These are phyloP conservation scores for Hydrochoerus hydrochaeris DNA, from an alignment of 2,113 vertebrate genomes.

Conservation along the genomic window DNA sequence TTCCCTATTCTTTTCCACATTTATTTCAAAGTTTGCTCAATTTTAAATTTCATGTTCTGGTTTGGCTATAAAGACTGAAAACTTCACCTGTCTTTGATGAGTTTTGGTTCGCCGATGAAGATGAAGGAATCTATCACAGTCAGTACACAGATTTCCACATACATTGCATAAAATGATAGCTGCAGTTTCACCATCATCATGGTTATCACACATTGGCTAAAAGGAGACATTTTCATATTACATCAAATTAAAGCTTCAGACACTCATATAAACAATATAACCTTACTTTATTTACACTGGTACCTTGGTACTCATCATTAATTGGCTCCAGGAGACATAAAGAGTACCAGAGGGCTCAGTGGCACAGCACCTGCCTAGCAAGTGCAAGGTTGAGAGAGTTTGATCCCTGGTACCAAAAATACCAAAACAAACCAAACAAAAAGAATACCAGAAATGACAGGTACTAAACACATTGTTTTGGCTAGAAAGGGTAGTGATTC, in stretches of 20 bases:
- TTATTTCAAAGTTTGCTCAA: slow-evolving; percentile 12
- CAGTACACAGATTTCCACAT: slow-evolving; percentile 98
- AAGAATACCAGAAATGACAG: neutral
- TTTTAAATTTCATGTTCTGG: neutral
- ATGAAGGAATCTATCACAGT: slow-evolving; percentile 98
- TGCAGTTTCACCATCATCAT: slow-evolving; percentile 98
- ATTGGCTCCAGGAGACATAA: neutral
- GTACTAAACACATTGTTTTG: neutral
- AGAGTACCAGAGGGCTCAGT: neutral
- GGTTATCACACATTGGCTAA: slow-evolving; percentile 99
- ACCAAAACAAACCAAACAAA: no score
- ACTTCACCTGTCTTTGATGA: slow-evolving; percentile 96
- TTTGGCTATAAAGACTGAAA: neutral
- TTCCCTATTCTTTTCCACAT: neutral
- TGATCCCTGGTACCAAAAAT: no score
- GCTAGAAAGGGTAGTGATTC: neutral
- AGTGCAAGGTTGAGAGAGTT: no score
- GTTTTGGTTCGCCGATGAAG: slow-evolving; percentile 98
- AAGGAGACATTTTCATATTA: slow-evolving; percentile 7
- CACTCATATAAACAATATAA: neutral
- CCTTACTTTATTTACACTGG: neutral
- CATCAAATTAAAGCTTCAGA: neutral
- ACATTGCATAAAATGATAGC: slow-evolving; percentile 98
- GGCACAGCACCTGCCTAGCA: no score
- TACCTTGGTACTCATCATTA: neutral